These are phyloP conservation scores for Chaenodraco wilsoni DNA, from an alignment of 2,797 vertebrate species.

Conservation along the genomic window DNA sequence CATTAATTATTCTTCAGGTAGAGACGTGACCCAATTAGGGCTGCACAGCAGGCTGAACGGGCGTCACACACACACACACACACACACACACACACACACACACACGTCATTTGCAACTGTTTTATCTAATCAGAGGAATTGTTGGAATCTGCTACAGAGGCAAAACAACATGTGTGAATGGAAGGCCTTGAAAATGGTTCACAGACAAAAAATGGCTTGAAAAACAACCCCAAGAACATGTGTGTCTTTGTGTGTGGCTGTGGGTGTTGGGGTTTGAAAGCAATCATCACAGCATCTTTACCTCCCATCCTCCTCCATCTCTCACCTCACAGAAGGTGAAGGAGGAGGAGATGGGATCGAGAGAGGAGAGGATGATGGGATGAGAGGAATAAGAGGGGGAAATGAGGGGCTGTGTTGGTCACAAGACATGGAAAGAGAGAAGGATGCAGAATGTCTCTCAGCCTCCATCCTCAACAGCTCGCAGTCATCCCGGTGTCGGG, in stretches of 20 bases:
- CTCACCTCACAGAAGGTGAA: neutral
- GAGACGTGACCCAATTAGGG: slow-evolving; percentile 5
- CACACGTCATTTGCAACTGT: too few species aligned
- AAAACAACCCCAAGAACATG: too few species aligned
- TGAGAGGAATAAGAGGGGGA: neutral
- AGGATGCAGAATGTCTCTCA: neutral
- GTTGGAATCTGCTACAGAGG: too few species aligned
- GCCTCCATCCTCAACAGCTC: neutral
- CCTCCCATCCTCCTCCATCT: slow-evolving; percentile 5
- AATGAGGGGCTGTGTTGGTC: neutral
- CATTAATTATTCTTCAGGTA: slow-evolving; percentile 8
- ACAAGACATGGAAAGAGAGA: neutral
- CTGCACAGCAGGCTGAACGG: neutral
- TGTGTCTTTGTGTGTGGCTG: neutral
- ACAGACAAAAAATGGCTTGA: too few species aligned
- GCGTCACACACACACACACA: neutral
- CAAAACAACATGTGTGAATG: too few species aligned
- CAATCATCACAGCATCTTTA: slow-evolving; percentile 18
- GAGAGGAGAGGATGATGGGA: neutral
- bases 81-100: too few species aligned
- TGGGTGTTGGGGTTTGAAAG: slow-evolving; percentile 10
- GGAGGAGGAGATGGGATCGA: slow-evolving; percentile 2
- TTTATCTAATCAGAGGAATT: too few species aligned
- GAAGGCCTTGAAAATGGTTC: too few species aligned
- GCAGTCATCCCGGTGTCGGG: slow-evolving; percentile 24